These are phyloP conservation scores for Brenthis daphne DNA, from an alignment of 2,888 invertebrate genomes.

Conservation along the genomic window DNA sequence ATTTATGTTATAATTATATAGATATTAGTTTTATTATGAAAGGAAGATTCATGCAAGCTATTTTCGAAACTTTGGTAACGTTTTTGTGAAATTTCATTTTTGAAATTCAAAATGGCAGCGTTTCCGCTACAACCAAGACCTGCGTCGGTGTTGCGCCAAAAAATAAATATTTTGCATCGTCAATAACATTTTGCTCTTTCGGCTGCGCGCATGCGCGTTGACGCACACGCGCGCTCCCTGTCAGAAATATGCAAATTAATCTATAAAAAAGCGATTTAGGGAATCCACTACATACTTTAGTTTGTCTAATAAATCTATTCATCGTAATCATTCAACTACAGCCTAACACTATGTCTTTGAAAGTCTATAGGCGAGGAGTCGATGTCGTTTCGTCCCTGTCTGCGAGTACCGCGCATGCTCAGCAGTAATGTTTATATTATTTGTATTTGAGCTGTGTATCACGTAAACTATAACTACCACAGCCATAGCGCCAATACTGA, in stretches of 20 bases:
- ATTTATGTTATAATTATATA: background rate
- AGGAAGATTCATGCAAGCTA: background rate
- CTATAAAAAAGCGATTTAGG: constrained; percentile 72
- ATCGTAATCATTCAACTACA: constrained; percentile 36
- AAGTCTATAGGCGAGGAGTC: constrained; percentile 6
- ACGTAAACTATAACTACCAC: constrained; percentile 84
- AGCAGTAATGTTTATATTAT: constrained; percentile 82
- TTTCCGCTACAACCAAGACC: constrained; percentile 40
- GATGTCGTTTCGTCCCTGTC: constrained; percentile 60
- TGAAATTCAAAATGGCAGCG: constrained; percentile 48
- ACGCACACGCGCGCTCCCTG: constrained; percentile 55
- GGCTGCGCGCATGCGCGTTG: constrained; percentile 66
- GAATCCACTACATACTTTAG: constrained; percentile 57
- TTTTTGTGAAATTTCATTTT: constrained; percentile 19
- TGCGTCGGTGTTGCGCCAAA: constrained; percentile 63
- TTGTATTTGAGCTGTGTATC: constrained; percentile 84
- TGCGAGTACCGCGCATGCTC: constrained; percentile 74
- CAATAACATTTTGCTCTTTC: constrained; percentile 69
- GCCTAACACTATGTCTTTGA: constrained; percentile 37
- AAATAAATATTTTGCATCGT: constrained; percentile 81
- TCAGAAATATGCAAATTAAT: constrained; percentile 81
- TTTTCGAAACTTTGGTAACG: constrained; percentile 6
- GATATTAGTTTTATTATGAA: background rate
- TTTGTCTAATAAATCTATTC: constrained; percentile 41
- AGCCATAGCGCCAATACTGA: constrained; percentile 81